Evolutionary conservation across 2,888 invertebrate genomes (phyloP).

Genomic region (Cantharis rustica): DNA sequence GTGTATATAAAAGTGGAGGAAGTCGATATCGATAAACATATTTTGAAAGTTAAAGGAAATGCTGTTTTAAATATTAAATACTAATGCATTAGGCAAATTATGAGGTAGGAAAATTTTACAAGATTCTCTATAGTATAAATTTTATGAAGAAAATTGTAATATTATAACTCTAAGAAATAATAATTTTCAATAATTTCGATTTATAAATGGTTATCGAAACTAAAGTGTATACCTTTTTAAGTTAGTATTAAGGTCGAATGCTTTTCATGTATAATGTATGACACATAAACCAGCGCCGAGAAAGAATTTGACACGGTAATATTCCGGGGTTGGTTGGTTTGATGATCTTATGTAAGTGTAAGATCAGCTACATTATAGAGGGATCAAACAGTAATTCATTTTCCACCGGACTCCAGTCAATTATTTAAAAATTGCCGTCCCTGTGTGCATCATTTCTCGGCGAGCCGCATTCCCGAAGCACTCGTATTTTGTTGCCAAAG

Average conservation of each 20-base stretch:
- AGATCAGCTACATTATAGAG: constrained; percentile 46
- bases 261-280: constrained; percentile 42
- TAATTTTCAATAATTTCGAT: constrained; percentile 19
- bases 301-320: constrained; percentile 49
- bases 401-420: constrained; percentile 61
- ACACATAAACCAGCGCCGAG: constrained; percentile 44
- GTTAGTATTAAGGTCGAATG: constrained; percentile 21
- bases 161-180: not conserved
- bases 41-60: not conserved
- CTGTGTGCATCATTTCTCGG: constrained; percentile 56
- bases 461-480: constrained; percentile 53
- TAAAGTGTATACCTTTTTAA: constrained; percentile 22
- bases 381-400: constrained; percentile 57
- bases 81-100: not conserved
- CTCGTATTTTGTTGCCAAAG: constrained; percentile 56
- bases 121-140: not conserved
- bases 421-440: constrained; percentile 61
- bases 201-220: constrained; percentile 21
- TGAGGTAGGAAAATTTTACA: not conserved
- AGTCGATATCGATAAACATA: not conserved
- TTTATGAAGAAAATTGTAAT: not conserved
- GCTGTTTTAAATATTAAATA: not conserved
- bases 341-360: constrained; percentile 50
- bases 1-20: not conserved
- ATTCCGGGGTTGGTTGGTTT: constrained; percentile 39